Evolutionary conservation across 2,888 invertebrate species (phyloP).

Genomic region (Charanyca ferruginea): DNA sequence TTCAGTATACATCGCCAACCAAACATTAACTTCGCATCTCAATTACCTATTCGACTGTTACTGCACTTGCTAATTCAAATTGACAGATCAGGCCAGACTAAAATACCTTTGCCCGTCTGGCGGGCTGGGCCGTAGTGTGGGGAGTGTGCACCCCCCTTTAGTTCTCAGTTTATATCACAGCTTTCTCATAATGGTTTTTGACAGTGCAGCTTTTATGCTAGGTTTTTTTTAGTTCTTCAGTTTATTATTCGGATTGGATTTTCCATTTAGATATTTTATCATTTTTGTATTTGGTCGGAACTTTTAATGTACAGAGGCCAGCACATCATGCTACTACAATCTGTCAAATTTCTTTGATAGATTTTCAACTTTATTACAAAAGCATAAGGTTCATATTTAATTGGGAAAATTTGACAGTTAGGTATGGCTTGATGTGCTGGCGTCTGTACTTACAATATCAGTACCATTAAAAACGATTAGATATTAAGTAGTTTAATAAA

Average conservation of each 20-base stretch:
- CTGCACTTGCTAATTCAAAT: conserved; percentile 88
- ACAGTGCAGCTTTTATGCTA: conserved; percentile 73
- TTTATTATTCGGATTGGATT: conserved; percentile 32
- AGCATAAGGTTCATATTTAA: too few relatives aligned
- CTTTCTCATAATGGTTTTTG: conserved; percentile 83
- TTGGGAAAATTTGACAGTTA: too few relatives aligned
- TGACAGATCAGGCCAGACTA: conserved; percentile 89
- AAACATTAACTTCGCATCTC: conserved; percentile 65
- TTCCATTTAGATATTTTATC: background rate
- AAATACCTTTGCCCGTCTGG: conserved; percentile 85
- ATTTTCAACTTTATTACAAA: too few relatives aligned
- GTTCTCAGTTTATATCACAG: conserved; percentile 69
- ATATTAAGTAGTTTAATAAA: too few relatives aligned
- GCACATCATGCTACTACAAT: too few relatives aligned
- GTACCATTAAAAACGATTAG: too few relatives aligned
- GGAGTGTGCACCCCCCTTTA: conserved; percentile 69
- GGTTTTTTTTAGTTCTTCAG: conserved; percentile 55
- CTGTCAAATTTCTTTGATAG: too few relatives aligned
- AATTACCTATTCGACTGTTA: conserved; percentile 77
- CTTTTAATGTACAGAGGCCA: too few relatives aligned
- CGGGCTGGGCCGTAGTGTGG: conserved; percentile 66
- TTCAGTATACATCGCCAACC: conserved; percentile 47
- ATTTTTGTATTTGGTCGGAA: background rate
- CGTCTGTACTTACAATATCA: too few relatives aligned
- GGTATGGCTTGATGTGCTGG: too few relatives aligned